phyloP scores from a whole-genome alignment of 2,797 vertebrate species.

The Sebastes iracundus region DNA sequence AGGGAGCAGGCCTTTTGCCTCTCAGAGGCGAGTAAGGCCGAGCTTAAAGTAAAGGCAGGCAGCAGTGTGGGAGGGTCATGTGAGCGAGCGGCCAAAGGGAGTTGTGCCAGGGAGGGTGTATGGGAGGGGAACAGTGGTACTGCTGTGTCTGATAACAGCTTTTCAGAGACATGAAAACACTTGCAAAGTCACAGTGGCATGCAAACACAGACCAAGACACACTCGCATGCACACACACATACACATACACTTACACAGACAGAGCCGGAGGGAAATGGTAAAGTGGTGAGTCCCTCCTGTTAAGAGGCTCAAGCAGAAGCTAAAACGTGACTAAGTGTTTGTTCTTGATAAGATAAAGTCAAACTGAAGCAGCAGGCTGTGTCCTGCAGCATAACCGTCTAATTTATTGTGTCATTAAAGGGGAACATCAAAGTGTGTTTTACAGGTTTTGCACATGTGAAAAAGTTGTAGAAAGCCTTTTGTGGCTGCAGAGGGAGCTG shows the following conservation, averaged over 20 bases:
- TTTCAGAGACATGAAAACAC: slow-evolving; percentile 58
- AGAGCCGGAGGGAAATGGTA: slow-evolving; percentile 4
- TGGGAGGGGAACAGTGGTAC: slow-evolving; percentile 69
- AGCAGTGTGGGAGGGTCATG: slow-evolving; percentile 72
- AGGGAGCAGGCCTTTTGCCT: slow-evolving; percentile 64
- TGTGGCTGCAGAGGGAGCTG: no score
- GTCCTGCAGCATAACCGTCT: rapidly evolving
- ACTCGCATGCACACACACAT: neutral
- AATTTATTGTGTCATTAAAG: neutral
- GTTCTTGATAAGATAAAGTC: neutral
- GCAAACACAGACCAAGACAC: slow-evolving; percentile 34
- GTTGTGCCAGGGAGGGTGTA: slow-evolving; percentile 65
- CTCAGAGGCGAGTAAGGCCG: slow-evolving; percentile 55
- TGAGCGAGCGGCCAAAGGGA: slow-evolving; percentile 62
- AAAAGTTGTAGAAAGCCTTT: no score
- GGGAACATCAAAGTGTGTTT: neutral
- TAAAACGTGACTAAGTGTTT: neutral
- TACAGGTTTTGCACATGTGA: neutral
- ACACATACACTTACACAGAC: neutral
- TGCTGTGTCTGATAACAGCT: slow-evolving; percentile 78
- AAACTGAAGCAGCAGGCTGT: neutral
- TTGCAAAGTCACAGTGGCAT: slow-evolving; percentile 42
- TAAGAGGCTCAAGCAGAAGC: neutral
- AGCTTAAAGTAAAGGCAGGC: slow-evolving; percentile 61
- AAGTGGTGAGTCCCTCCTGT: neutral